A percentile compares a stretch with the other conserved stretches of the same genome.
Evolutionary conservation across 2,888 invertebrate species (phyloP).

Genomic region (Macrosiphum euphorbiae): DNA sequence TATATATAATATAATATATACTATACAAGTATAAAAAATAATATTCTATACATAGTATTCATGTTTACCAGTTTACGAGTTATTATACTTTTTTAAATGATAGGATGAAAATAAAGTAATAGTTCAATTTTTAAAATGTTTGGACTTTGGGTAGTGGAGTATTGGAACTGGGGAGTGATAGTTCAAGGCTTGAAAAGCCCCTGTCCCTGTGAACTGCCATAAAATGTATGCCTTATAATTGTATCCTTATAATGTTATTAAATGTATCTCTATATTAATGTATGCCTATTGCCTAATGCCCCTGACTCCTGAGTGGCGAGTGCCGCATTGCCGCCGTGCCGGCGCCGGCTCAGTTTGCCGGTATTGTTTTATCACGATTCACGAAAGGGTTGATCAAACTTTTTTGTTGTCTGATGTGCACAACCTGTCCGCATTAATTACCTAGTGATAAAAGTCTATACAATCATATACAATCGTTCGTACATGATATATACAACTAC

Average conservation of each 20-base stretch:
- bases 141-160: background rate
- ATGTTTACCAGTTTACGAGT: too few relatives aligned
- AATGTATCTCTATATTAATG: too few relatives aligned
- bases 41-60: too few relatives aligned
- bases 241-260: too few relatives aligned
- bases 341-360: background rate
- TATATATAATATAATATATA: too few relatives aligned
- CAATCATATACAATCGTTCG: background rate
- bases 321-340: too few relatives aligned
- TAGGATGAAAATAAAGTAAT: background rate
- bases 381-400: slow-evolving; percentile 38
- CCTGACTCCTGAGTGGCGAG: too few relatives aligned
- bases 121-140: background rate
- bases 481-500: background rate
- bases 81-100: background rate
- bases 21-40: too few relatives aligned
- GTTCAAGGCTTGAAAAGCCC: too few relatives aligned
- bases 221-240: too few relatives aligned
- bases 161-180: background rate
- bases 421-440: slow-evolving; percentile 44
- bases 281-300: background rate
- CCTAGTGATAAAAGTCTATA: slow-evolving; percentile 51
- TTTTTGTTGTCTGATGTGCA: slow-evolving; percentile 52
- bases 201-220: too few relatives aligned
- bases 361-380: slow-evolving; percentile 34